phyloP scores from a whole-genome alignment of 92 coral and sea anemone genomes.

The Galaxea fascicularis region DNA sequence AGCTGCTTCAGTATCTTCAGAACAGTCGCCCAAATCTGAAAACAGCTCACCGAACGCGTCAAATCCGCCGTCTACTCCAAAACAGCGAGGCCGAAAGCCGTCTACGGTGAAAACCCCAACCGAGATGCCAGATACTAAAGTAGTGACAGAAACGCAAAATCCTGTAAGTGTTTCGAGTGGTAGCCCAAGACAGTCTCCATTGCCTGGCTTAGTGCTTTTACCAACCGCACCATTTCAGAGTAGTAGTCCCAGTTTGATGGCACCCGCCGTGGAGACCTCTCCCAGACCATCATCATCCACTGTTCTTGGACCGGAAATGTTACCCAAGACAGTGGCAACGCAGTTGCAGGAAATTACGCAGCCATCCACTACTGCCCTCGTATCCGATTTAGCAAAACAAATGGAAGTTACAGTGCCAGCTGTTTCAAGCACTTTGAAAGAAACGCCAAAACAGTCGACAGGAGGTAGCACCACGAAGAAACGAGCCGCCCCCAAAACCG shows the following conservation, averaged over 20 bases:
- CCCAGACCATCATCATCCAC: background rate
- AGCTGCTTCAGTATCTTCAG: conserved; percentile 49
- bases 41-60: conserved; percentile 25
- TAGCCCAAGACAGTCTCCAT: conserved; percentile 33
- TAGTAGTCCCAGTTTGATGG: conserved; percentile 24
- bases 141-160: conserved; percentile 51
- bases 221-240: conserved; percentile 53
- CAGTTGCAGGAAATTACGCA: conserved; percentile 39
- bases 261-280: conserved; percentile 5
- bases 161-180: conserved; percentile 1
- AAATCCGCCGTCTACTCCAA: conserved; percentile 53
- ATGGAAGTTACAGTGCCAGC: conserved; percentile 16
- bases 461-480: conserved; percentile 59
- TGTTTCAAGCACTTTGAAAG: conserved; percentile 10
- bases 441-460: conserved; percentile 28
- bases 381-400: conserved; percentile 1
- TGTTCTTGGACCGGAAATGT: conserved; percentile 44
- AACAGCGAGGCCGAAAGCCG: conserved; percentile 93
- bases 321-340: conserved; percentile 25
- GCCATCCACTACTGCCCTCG: conserved; percentile 35
- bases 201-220: conserved; percentile 37
- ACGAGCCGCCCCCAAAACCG: conserved; percentile 70
- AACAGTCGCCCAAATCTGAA: conserved; percentile 68
- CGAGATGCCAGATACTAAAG: conserved; percentile 33
- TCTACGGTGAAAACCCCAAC: conserved; percentile 74